A percentile compares a stretch with the other conserved stretches of the same genome.
phyloP scores from a whole-genome alignment of 2,113 vertebrate species.

The Emydocephalus ijimae region DNA sequence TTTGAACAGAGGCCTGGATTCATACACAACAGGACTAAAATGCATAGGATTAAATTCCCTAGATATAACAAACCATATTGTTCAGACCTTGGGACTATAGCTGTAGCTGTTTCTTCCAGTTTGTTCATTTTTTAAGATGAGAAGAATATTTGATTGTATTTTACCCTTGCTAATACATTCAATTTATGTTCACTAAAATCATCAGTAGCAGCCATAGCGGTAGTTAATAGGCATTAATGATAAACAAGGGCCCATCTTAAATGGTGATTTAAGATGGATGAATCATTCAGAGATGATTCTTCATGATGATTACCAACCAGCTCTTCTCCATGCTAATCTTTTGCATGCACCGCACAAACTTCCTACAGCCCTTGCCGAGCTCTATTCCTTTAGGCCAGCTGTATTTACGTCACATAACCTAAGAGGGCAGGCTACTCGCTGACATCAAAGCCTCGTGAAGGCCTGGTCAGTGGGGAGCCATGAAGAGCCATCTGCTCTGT shows the following conservation, averaged over 20 bases:
- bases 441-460: conserved; percentile 31
- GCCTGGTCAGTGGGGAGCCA: conserved; percentile 13
- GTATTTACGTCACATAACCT: conserved; percentile 33
- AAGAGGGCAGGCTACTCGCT: conserved; percentile 41
- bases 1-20: too few species aligned
- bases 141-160: not conserved
- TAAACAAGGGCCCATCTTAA: not conserved
- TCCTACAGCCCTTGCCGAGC: conserved; percentile 22
- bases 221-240: not conserved
- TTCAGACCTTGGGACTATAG: not conserved
- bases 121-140: not conserved
- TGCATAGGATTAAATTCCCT: not conserved
- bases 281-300: conserved; percentile 43
- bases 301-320: conserved; percentile 40
- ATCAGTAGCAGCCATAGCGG: not conserved
- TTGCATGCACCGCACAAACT: conserved; percentile 1
- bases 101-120: not conserved
- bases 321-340: conserved; percentile 22
- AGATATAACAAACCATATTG: not conserved
- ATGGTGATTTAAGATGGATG: not conserved
- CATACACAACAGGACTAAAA: not conserved
- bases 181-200: not conserved
- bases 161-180: not conserved
- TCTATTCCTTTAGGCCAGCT: conserved; percentile 40
- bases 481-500: conserved; percentile 37